Evolutionary conservation across 2,888 invertebrate species (phyloP).

Genomic region (Heterodera filipjevi): DNA sequence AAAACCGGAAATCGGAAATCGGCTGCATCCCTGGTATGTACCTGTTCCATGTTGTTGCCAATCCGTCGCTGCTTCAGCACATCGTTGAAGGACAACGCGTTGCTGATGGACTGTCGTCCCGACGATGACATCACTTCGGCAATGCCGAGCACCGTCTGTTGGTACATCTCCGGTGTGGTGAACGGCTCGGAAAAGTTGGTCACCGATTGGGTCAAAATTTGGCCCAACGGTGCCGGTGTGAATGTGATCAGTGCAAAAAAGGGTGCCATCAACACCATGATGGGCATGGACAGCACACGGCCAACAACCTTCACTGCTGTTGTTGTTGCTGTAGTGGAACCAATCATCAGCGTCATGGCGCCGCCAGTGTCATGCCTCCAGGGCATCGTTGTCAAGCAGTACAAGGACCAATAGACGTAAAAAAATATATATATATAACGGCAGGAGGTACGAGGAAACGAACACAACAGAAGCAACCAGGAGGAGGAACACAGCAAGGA

Average conservation of each 20-base stretch:
- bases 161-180: slow-evolving; percentile 15
- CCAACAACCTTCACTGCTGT: neutral
- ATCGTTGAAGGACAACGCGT: slow-evolving; percentile 39
- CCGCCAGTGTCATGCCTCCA: neutral
- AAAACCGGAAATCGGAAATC: no score
- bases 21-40: no score
- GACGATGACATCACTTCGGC: neutral
- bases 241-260: neutral
- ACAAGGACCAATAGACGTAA: neutral
- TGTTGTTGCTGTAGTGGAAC: neutral
- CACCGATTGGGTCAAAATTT: slow-evolving; percentile 32
- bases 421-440: neutral
- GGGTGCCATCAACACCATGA: neutral
- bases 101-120: slow-evolving; percentile 2
- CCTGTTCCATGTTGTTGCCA: slow-evolving; percentile 56
- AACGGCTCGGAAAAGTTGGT: slow-evolving; percentile 20
- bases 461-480: neutral
- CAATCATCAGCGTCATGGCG: no score
- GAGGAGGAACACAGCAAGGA: neutral
- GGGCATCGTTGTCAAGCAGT: neutral
- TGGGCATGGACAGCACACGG: no score
- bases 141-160: slow-evolving; percentile 6
- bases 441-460: neutral
- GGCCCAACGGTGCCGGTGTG: neutral
- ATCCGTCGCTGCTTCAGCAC: slow-evolving; percentile 49